Evolutionary conservation across 2,113 vertebrate species (phyloP), one percentile per base, ranked within the genome.

Genomic region (Oreocharis arfaki): DNA sequence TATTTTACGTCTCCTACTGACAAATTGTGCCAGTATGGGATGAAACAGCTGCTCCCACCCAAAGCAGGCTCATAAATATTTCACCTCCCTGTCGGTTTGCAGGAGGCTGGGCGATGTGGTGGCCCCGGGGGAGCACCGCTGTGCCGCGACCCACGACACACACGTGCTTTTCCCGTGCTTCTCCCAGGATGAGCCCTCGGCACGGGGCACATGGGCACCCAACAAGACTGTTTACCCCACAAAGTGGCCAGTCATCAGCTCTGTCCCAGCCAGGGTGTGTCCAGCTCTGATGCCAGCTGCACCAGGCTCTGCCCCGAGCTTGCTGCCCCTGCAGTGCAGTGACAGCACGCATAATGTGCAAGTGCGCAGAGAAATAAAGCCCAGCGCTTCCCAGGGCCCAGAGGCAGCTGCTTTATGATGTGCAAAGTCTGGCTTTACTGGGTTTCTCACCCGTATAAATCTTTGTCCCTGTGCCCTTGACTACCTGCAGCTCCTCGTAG

Each of bases 101-200:
- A 71, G 71, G 17, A 86, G 65, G 49, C 85, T 73, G 87, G 84
- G 87, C 16, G 75, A 93, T 32, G 65, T 2, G 13, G 20, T 0
- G 6, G 35, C 57, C 55, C 42, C 0, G 0, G 35, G 69, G 47
- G 61, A 90, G 69, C 73, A 50, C 33, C 0, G 3, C 64, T 7
- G 30, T 50, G 70, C 67, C 1, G 0, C 20, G 71, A 87, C 50
- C 71, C 82, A 49, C 67, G 33, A 3, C 2, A 0, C 53, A 77
- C 4, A 1, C 0, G 0, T 0, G 4, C 30, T 74, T 30, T 26
- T 37, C 55, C 65, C 0, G 0, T 28, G 49, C 3, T 8, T 32
- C 74, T 89, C 60, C 41, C 1, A 5, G 42, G 37, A 32, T 20
- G 16, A 81, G 42, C 41, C 57, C 53, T 74, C 22, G 8, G 56